phyloP scores from a whole-genome alignment of 2,888 invertebrate genomes.

The Exocentrus adspersus region DNA sequence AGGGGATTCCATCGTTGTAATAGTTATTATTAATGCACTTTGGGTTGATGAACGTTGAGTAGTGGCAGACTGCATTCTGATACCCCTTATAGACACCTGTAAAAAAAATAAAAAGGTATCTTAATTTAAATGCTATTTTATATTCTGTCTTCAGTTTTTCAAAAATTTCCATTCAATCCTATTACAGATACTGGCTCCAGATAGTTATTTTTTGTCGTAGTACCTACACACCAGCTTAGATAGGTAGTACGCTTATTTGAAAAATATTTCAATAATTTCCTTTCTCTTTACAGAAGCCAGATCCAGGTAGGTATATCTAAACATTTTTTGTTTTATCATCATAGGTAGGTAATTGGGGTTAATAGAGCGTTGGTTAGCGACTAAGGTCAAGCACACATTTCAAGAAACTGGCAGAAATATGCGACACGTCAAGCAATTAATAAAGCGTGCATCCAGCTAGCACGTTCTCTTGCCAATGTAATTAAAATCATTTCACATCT shows the following conservation, averaged over 20 bases:
- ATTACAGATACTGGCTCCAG: too few relatives aligned
- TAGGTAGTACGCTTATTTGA: too few relatives aligned
- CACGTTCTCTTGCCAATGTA: neutral
- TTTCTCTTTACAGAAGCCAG: neutral
- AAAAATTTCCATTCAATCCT: too few relatives aligned
- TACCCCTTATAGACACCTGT: too few relatives aligned
- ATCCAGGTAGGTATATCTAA: neutral
- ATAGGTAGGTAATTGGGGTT: slow-evolving; percentile 21
- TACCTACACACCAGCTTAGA: too few relatives aligned
- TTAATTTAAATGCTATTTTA: too few relatives aligned
- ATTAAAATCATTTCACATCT: neutral
- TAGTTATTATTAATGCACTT: too few relatives aligned
- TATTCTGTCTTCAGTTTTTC: too few relatives aligned
- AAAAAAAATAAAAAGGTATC: too few relatives aligned
- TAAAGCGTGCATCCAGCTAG: neutral
- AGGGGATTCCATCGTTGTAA: neutral
- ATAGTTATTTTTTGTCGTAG: too few relatives aligned
- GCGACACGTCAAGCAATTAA: neutral
- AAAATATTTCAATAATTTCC: too few relatives aligned
- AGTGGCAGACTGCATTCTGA: neutral
- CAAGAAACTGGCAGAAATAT: neutral
- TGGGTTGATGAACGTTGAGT: neutral
- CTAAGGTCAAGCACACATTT: slow-evolving; percentile 2
- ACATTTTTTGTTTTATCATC: neutral
- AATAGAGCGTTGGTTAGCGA: neutral